These are phyloP conservation scores for Propithecus deckenii DNA, from an alignment of 2,797 vertebrate species.

Conservation along the genomic window DNA sequence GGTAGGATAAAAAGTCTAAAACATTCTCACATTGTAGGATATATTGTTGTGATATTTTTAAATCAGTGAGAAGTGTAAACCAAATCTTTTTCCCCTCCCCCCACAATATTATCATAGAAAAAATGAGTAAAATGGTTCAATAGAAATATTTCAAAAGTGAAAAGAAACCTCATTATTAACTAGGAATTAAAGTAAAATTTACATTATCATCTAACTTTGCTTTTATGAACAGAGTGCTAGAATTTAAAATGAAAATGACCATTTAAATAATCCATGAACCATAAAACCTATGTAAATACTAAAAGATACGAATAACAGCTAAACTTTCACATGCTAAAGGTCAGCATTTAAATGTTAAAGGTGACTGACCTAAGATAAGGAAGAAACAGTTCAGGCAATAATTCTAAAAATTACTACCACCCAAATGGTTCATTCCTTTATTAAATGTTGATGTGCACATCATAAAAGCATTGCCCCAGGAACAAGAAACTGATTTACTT, in stretches of 20 bases:
- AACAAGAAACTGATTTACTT: conserved; percentile 46
- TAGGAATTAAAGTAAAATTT: conserved; percentile 42
- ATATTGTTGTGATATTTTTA: not conserved
- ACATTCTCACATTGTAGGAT: not conserved
- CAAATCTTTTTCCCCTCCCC: not conserved
- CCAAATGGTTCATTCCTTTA: conserved; percentile 16
- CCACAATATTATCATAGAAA: not conserved
- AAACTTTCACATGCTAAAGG: not conserved
- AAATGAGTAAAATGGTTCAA: not conserved
- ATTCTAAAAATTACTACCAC: conserved; percentile 43
- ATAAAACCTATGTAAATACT: conserved; percentile 47
- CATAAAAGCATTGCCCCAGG: not conserved
- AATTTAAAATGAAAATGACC: conserved; percentile 34
- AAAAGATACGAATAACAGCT: conserved; percentile 25
- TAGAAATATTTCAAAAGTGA: not conserved
- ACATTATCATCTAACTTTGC: not conserved
- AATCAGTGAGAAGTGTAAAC: not conserved
- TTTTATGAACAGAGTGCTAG: conserved; percentile 7
- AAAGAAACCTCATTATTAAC: not conserved
- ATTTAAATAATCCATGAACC: not conserved
- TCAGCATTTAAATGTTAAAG: conserved; percentile 34
- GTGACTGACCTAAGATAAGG: conserved; percentile 24
- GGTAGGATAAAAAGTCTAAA: not conserved
- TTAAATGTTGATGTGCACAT: not conserved
- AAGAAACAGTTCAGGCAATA: not conserved